These are phyloP conservation scores for Tolypeutes matacus DNA, from an alignment of 2,797 vertebrate genomes.

Conservation along the genomic window DNA sequence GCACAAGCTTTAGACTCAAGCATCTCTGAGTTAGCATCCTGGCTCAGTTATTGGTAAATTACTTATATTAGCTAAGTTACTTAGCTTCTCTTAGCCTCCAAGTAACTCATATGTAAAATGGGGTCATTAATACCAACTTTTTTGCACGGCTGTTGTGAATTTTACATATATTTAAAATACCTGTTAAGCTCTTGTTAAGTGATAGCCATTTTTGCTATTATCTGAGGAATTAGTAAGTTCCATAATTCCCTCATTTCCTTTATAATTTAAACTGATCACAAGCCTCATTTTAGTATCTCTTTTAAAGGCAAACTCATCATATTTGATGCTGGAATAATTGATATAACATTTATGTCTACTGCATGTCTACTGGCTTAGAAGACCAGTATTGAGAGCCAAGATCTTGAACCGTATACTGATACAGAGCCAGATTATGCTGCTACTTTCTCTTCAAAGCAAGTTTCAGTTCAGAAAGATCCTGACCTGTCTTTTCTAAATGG, in stretches of 20 bases:
- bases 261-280: constrained; percentile 25
- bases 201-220: background rate
- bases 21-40: background rate
- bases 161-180: background rate
- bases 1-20: constrained; percentile 9
- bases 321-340: background rate
- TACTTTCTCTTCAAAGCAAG: constrained; percentile 15
- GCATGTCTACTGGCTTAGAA: constrained; percentile 34
- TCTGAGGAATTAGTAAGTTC: constrained; percentile 29
- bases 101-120: background rate
- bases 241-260: constrained; percentile 40
- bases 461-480: background rate
- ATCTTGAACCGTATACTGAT: background rate
- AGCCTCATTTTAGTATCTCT: constrained; percentile 12
- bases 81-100: constrained; percentile 3
- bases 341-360: background rate
- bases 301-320: background rate
- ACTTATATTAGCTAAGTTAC: background rate
- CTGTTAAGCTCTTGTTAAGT: background rate
- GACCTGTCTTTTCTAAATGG: constrained; percentile 14
- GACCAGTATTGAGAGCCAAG: constrained; percentile 25
- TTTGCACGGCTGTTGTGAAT: background rate
- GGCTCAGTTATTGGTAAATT: constrained; percentile 36
- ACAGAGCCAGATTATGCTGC: background rate
- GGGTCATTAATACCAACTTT: background rate